A percentile compares a stretch with the other conserved stretches of the same genome.
These are phyloP conservation scores for Peribatodes rhomboidaria DNA, from an alignment of 2,888 invertebrate genomes.

Conservation along the genomic window DNA sequence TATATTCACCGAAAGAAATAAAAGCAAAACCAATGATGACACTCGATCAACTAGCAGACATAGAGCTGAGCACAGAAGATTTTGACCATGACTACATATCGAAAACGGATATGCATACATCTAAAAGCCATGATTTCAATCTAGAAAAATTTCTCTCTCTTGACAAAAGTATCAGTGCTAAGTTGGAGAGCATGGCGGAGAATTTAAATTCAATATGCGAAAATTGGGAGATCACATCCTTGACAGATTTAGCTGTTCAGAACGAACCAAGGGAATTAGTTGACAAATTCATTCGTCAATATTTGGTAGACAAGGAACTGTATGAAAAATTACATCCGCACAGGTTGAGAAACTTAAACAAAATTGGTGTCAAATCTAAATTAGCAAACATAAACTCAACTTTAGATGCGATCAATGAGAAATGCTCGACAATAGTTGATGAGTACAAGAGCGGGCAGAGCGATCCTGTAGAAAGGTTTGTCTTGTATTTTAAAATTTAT, in stretches of 20 bases:
- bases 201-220: neutral
- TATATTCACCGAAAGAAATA: too few species aligned
- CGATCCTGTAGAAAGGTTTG: too few species aligned
- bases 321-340: neutral
- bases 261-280: too few species aligned
- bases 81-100: neutral
- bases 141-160: neutral
- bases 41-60: conserved; percentile 1
- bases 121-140: neutral
- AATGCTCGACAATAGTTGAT: too few species aligned
- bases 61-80: conserved; percentile 1
- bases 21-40: neutral
- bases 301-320: neutral
- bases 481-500: too few species aligned
- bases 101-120: neutral
- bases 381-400: neutral
- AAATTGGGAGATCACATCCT: conserved; percentile 10
- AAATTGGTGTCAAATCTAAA: neutral
- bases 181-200: neutral
- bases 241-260: too few species aligned
- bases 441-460: too few species aligned
- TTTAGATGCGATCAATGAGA: neutral
- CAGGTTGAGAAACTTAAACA: neutral
- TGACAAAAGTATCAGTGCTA: neutral
- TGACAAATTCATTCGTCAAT: too few species aligned